Percentiles rank a stretch among this genome's conserved stretches.
Evolutionary conservation across 2,113 vertebrate species (phyloP).

Genomic region (Indicator indicator): DNA sequence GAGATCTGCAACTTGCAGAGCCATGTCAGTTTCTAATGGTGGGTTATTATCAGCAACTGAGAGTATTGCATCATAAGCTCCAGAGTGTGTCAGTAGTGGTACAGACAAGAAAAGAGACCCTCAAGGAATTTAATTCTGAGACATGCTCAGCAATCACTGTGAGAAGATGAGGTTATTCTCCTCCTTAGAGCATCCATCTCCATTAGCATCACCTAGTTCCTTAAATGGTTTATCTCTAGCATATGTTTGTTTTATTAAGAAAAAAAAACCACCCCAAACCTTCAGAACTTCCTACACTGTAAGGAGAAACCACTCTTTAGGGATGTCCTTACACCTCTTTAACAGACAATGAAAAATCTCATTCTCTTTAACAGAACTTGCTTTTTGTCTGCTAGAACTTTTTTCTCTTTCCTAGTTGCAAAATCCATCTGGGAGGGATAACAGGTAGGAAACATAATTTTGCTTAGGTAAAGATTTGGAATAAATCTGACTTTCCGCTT

Average conservation of each 20-base stretch:
- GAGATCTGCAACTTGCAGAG: not conserved
- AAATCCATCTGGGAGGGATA: not conserved
- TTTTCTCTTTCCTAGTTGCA: not conserved
- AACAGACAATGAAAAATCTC: not conserved
- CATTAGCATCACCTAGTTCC: not conserved
- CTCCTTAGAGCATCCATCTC: not conserved
- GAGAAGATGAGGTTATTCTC: not conserved
- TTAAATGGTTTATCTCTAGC: not conserved
- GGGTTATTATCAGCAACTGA: not conserved
- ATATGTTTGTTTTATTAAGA: not conserved
- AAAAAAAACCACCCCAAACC: not conserved
- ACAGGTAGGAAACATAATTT: not conserved
- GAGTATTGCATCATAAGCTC: not conserved
- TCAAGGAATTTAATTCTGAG: not conserved
- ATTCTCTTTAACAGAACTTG: not conserved
- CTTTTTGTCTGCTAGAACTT: not conserved
- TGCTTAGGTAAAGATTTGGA: not conserved
- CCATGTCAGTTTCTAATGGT: not conserved
- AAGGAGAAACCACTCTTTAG: not conserved
- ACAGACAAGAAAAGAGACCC: not conserved
- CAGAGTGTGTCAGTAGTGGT: not conserved
- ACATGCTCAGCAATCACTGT: not conserved
- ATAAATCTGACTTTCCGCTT: not conserved
- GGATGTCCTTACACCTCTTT: not conserved
- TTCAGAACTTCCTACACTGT: not conserved